phyloP scores from a whole-genome alignment of 2,888 invertebrate species.

The Mesorhabditis sp. region DNA sequence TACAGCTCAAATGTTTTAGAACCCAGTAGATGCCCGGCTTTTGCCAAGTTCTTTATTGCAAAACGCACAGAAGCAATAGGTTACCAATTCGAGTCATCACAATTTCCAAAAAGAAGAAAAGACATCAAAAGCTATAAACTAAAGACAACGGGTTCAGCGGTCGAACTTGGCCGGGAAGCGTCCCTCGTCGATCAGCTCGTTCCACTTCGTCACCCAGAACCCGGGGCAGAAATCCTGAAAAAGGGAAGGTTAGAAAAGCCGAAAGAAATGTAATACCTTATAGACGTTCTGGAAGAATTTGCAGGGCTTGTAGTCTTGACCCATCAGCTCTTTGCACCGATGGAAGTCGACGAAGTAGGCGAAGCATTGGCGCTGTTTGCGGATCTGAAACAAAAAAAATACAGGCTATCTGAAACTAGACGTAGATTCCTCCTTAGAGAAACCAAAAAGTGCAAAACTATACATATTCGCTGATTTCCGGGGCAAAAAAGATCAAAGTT shows the following conservation, averaged over 20 bases:
- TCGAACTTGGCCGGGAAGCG: slow-evolving; percentile 58
- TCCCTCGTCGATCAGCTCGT: slow-evolving; percentile 54
- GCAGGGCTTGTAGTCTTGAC: slow-evolving; percentile 57
- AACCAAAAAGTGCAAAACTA: too few species aligned
- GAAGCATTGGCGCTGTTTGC: slow-evolving; percentile 57
- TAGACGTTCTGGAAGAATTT: slow-evolving; percentile 58
- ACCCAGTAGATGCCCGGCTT: too few species aligned
- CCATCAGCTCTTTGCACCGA: slow-evolving; percentile 57
- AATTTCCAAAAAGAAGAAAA: too few species aligned
- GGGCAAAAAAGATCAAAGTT: slow-evolving; percentile 63
- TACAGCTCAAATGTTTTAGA: too few species aligned
- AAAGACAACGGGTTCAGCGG: slow-evolving; percentile 37
- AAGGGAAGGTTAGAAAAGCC: too few species aligned
- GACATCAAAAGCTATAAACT: too few species aligned
- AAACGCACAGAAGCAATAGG: too few species aligned
- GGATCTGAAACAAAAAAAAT: slow-evolving; percentile 30
- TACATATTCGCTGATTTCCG: not conserved
- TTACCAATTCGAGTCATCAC: too few species aligned
- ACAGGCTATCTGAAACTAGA: too few species aligned
- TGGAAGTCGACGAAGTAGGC: slow-evolving; percentile 58
- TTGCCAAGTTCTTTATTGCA: too few species aligned
- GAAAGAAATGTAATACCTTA: slow-evolving; percentile 26
- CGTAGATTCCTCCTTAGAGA: too few species aligned
- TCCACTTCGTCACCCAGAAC: slow-evolving; percentile 58
- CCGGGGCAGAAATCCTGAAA: slow-evolving; percentile 54